A percentile compares a stretch with the other conserved stretches of the same genome.
These are phyloP conservation scores for Poecilia latipinna DNA, from an alignment of 2,113 vertebrate genomes.

Conservation along the genomic window DNA sequence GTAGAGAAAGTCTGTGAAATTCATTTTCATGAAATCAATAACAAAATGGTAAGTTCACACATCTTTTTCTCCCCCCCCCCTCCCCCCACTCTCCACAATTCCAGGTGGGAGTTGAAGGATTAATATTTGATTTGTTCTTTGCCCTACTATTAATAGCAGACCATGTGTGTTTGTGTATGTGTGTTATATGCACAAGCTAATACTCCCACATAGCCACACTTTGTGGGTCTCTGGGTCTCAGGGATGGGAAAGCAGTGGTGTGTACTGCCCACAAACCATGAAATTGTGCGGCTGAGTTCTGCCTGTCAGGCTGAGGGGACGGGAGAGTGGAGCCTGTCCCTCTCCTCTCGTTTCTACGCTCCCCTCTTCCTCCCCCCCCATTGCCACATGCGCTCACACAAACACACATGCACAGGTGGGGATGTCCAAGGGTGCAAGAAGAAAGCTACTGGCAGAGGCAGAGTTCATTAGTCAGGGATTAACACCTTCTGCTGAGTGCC, in stretches of 20 bases:
- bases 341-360: constrained; percentile 46
- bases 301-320: constrained; percentile 74
- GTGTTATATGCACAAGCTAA: constrained; percentile 35
- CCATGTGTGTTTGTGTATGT: constrained; percentile 21
- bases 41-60: constrained; percentile 97
- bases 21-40: constrained; percentile 99
- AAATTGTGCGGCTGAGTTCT: constrained; percentile 80
- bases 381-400: constrained; percentile 19
- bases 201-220: constrained; percentile 28
- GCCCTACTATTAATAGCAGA: constrained; percentile 62
- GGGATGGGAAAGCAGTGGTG: constrained; percentile 75
- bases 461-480: constrained; percentile 84
- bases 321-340: constrained; percentile 70
- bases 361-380: constrained; percentile 12
- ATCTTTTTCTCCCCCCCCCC: constrained; percentile 57
- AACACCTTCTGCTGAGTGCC: constrained; percentile 66
- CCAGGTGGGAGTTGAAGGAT: constrained; percentile 69
- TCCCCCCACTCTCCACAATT: constrained; percentile 30
- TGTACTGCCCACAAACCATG: constrained; percentile 77
- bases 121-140: constrained; percentile 81
- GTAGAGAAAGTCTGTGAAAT: constrained; percentile 99
- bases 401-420: constrained; percentile 52
- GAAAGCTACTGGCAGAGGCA: constrained; percentile 61
- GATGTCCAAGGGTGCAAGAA: constrained; percentile 65
- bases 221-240: constrained; percentile 61